Evolutionary conservation across 2,113 vertebrate genomes (phyloP).

Genomic region (Drymodes brunneopygia): DNA sequence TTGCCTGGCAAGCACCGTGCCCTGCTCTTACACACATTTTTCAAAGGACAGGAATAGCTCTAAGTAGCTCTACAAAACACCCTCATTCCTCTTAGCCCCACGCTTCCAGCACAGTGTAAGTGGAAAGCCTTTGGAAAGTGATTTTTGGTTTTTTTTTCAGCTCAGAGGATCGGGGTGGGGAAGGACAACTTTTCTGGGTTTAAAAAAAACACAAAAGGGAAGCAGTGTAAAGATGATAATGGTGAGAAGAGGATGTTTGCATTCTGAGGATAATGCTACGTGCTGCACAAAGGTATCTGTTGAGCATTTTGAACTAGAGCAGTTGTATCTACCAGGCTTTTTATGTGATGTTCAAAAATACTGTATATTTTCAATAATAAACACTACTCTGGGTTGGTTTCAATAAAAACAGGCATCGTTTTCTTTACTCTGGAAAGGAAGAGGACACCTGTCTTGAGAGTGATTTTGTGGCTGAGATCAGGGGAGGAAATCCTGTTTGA

Average conservation of each 20-base stretch:
- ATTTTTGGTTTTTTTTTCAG: neutral
- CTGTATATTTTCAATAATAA: constrained; percentile 73
- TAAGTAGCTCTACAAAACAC: neutral
- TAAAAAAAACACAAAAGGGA: neutral
- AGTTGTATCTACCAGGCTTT: constrained; percentile 48
- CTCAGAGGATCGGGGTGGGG: neutral
- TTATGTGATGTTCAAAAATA: constrained; percentile 65
- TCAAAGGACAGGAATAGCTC: neutral
- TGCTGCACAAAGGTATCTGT: constrained; percentile 20
- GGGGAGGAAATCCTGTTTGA: neutral
- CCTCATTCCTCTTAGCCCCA: neutral
- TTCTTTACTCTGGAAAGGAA: neutral
- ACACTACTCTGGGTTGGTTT: constrained; percentile 66
- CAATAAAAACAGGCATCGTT: constrained; percentile 2
- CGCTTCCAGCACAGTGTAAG: neutral
- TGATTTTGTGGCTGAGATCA: neutral
- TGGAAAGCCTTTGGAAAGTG: neutral
- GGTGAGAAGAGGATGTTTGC: neutral
- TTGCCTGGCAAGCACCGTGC: neutral
- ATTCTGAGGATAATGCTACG: neutral
- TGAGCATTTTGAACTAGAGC: constrained; percentile 40
- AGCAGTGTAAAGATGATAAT: constrained; percentile 15
- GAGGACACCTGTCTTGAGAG: neutral
- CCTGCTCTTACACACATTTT: neutral
- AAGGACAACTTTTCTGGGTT: neutral